Conservation (phyloP, 2,888 invertebrate species). For the Cephus sareptanus region DNA sequence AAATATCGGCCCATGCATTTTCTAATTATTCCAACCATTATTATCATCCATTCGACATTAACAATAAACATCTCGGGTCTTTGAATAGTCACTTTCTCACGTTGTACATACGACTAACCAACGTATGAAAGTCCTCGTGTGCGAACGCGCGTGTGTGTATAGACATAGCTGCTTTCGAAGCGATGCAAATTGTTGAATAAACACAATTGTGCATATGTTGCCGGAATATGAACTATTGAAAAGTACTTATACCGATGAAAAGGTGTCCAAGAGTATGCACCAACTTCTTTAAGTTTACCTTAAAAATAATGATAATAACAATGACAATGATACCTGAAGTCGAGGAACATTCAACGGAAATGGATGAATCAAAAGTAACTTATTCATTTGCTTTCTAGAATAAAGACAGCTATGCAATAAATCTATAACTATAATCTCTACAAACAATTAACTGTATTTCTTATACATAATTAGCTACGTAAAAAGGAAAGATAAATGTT, state of each 20-base stretch:
- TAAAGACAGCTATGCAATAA: neutral
- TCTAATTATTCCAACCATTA: constrained; percentile 1
- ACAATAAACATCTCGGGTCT: neutral
- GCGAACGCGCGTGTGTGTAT: neutral
- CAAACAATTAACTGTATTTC: neutral
- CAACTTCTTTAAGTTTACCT: neutral
- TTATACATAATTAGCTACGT: neutral
- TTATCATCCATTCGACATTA: neutral
- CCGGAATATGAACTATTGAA: neutral
- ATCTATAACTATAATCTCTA: neutral
- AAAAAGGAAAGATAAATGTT: neutral
- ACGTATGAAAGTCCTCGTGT: too few species aligned
- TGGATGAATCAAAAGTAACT: neutral
- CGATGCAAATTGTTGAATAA: neutral
- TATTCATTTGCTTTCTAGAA: neutral
- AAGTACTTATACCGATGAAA: neutral
- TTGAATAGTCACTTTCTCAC: neutral
- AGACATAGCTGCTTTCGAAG: neutral
- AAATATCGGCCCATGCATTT: constrained; percentile 31
- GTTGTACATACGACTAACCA: neutral
- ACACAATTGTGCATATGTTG: neutral
- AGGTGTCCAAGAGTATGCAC: neutral
- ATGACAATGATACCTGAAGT: neutral
- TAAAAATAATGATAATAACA: neutral
- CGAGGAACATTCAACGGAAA: neutral